Evolutionary conservation across 2,888 invertebrate species (phyloP).

Genomic region (Parnassius smintheus): DNA sequence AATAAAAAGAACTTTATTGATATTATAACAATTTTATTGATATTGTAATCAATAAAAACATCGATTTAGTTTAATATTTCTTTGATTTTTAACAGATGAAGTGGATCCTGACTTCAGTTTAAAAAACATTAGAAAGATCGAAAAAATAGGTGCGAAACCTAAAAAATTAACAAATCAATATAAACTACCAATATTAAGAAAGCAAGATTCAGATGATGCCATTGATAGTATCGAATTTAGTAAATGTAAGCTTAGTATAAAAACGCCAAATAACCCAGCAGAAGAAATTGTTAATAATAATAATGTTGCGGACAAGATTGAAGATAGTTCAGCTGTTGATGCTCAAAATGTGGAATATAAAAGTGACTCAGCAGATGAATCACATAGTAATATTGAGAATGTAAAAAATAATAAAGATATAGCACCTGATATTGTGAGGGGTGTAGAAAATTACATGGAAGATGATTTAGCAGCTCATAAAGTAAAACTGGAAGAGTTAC

Average conservation of each 20-base stretch:
- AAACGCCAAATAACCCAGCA: conserved; percentile 41
- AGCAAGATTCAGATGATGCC: conserved; percentile 55
- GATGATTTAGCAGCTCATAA: conserved; percentile 67
- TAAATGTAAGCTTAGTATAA: conserved; percentile 67
- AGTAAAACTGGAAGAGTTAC: conserved; percentile 84
- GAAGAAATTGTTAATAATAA: conserved; percentile 34
- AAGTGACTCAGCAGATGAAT: conserved; percentile 20
- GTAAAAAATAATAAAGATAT: conserved; percentile 43
- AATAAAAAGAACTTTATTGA: too few species aligned
- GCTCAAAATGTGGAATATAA: conserved; percentile 32
- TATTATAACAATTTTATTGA: too few species aligned
- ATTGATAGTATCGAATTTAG: conserved; percentile 61
- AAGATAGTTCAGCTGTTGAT: conserved; percentile 12
- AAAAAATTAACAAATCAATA: conserved; percentile 43
- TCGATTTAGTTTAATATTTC: neutral
- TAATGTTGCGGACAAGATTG: conserved; percentile 27
- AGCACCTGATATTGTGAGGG: conserved; percentile 58
- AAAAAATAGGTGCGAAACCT: conserved; percentile 47
- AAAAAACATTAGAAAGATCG: conserved; percentile 44
- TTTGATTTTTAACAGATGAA: conserved; percentile 26
- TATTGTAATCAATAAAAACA: too few species aligned
- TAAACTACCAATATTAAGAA: conserved; percentile 45
- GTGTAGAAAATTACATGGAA: conserved; percentile 60
- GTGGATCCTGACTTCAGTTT: conserved; percentile 39
- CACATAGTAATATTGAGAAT: conserved; percentile 28